Conservation (phyloP, 2,888 invertebrate species). For the Colostygia pectinataria region DNA sequence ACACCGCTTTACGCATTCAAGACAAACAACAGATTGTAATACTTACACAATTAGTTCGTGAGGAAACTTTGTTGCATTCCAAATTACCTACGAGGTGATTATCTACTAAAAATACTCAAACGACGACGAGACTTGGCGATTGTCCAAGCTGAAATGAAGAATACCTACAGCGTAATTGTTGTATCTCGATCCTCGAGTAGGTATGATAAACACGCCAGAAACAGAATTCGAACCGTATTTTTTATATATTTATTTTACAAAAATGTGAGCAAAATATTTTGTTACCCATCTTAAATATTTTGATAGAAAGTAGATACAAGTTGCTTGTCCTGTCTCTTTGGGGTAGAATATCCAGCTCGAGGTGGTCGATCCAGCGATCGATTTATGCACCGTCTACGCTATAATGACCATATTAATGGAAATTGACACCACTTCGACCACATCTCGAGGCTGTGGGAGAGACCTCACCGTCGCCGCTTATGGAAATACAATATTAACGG, state of each 20-base stretch:
- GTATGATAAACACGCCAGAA: not conserved
- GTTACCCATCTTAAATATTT: too few relatives aligned
- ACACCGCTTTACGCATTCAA: constrained; percentile 9
- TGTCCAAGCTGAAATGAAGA: constrained; percentile 44
- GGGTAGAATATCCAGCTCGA: constrained; percentile 35
- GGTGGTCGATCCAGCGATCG: constrained; percentile 64
- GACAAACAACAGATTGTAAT: constrained; percentile 16
- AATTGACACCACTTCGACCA: constrained; percentile 64
- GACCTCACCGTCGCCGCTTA: constrained; percentile 56
- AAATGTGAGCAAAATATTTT: too few relatives aligned
- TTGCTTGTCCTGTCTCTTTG: constrained; percentile 14
- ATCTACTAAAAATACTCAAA: constrained; percentile 60
- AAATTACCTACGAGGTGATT: constrained; percentile 54
- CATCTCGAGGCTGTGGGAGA: constrained; percentile 44
- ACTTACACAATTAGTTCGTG: constrained; percentile 30
- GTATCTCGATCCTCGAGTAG: constrained; percentile 14
- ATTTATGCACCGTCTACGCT: constrained; percentile 66
- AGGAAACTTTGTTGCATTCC: constrained; percentile 47
- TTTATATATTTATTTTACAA: too few relatives aligned
- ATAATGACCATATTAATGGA: constrained; percentile 76
- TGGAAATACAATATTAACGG: constrained; percentile 76
- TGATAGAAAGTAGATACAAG: constrained; percentile 1
- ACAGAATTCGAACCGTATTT: too few relatives aligned
- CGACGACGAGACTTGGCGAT: constrained; percentile 49
- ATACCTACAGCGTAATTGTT: constrained; percentile 31